A percentile compares a stretch with the other conserved stretches of the same genome.
These are phyloP conservation scores for Xenus cinereus DNA, from an alignment of 2,113 vertebrate species.

Conservation along the genomic window DNA sequence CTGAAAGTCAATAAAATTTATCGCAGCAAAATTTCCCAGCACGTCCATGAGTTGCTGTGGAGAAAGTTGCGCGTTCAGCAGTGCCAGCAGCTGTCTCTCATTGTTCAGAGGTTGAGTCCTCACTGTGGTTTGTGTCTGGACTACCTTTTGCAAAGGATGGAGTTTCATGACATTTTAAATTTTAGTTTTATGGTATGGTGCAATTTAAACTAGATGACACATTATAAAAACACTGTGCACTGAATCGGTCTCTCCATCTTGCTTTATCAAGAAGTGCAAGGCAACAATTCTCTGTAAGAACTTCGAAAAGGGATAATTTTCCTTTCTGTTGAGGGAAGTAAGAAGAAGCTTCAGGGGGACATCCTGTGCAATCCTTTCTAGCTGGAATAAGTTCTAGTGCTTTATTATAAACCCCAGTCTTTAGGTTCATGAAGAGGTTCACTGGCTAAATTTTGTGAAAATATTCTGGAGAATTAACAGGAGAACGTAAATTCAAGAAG, in stretches of 20 bases:
- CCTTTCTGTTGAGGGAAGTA: background rate
- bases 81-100: background rate
- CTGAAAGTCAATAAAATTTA: slow-evolving; percentile 29
- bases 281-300: background rate
- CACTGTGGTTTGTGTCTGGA: background rate
- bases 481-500: background rate
- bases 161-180: background rate
- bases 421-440: background rate
- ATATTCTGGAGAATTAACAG: background rate
- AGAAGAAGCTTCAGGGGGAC: background rate
- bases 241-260: background rate
- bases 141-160: background rate
- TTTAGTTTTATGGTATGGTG: background rate
- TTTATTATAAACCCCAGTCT: background rate
- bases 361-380: background rate
- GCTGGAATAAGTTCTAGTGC: background rate
- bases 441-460: background rate
- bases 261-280: background rate
- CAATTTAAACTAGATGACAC: background rate
- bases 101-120: background rate
- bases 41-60: background rate
- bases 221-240: background rate
- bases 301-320: background rate
- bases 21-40: background rate
- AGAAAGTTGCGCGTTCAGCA: background rate